Conservation (phyloP, 2,888 invertebrate genomes). For the Dilophus febrilis region DNA sequence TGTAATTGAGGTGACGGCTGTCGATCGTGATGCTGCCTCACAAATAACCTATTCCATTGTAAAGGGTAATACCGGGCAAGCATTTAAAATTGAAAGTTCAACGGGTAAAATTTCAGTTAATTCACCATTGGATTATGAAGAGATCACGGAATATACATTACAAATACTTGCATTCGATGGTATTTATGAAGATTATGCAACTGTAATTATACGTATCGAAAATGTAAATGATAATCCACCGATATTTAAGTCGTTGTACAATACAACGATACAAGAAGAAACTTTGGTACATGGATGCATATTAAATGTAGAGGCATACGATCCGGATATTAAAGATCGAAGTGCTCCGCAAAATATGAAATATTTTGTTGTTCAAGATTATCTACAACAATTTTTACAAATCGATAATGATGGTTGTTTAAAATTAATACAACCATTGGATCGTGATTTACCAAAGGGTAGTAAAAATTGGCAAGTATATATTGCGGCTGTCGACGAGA, state of each 20-base stretch:
- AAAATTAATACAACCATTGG: constrained; percentile 43
- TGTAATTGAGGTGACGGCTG: constrained; percentile 74
- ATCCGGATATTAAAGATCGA: constrained; percentile 69
- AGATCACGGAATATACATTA: constrained; percentile 66
- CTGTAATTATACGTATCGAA: constrained; percentile 67
- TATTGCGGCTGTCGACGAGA: constrained; percentile 59
- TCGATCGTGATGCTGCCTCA: constrained; percentile 78
- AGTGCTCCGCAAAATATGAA: constrained; percentile 60
- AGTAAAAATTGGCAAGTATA: constrained; percentile 60
- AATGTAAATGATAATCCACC: constrained; percentile 91
- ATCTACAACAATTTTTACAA: constrained; percentile 49
- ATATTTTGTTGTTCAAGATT: constrained; percentile 54
- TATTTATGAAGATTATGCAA: constrained; percentile 62
- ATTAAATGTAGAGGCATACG: constrained; percentile 54
- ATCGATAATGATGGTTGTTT: constrained; percentile 65
- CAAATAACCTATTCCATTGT: constrained; percentile 75
- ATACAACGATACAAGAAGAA: constrained; percentile 62
- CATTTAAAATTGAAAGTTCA: constrained; percentile 67
- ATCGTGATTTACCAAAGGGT: constrained; percentile 79
- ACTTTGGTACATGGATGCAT: constrained; percentile 50
- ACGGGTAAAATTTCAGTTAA: constrained; percentile 76
- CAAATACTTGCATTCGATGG: constrained; percentile 74
- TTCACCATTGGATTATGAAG: constrained; percentile 64
- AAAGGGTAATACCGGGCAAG: constrained; percentile 69
- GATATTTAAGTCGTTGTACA: constrained; percentile 54